A percentile compares a stretch with the other conserved stretches of the same genome.
These are phyloP conservation scores for Ictidomys tridecemlineatus DNA, from an alignment of 2,113 vertebrate genomes.

Conservation along the genomic window DNA sequence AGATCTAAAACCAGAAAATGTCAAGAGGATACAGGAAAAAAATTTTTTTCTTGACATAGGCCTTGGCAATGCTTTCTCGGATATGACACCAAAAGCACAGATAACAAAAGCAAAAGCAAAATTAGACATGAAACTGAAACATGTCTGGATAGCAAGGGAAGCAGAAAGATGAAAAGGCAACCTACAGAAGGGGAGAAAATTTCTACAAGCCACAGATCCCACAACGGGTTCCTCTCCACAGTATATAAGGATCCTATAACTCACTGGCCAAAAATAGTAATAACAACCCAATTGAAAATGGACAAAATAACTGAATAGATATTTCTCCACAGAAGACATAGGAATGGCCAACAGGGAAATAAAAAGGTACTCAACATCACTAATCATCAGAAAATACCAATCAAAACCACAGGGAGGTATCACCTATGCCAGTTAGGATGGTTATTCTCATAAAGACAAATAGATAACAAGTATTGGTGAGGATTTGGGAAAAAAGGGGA, in stretches of 20 bases:
- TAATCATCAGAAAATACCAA: background rate
- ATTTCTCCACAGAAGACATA: background rate
- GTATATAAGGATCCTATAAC: background rate
- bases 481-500: background rate
- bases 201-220: background rate
- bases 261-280: background rate
- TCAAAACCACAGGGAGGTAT: background rate
- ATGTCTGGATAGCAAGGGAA: background rate
- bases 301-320: background rate
- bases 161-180: background rate
- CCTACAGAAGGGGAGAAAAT: background rate
- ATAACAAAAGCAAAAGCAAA: background rate
- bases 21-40: background rate
- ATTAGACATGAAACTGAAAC: background rate
- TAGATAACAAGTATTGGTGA: background rate
- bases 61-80: background rate
- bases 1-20: background rate
- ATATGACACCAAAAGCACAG: background rate
- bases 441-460: background rate
- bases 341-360: background rate
- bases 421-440: background rate
- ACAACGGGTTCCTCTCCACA: background rate
- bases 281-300: background rate
- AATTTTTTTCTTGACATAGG: background rate
- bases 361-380: background rate